phyloP scores from a whole-genome alignment of 2,888 invertebrate species.

The Eucera pruinosa region DNA sequence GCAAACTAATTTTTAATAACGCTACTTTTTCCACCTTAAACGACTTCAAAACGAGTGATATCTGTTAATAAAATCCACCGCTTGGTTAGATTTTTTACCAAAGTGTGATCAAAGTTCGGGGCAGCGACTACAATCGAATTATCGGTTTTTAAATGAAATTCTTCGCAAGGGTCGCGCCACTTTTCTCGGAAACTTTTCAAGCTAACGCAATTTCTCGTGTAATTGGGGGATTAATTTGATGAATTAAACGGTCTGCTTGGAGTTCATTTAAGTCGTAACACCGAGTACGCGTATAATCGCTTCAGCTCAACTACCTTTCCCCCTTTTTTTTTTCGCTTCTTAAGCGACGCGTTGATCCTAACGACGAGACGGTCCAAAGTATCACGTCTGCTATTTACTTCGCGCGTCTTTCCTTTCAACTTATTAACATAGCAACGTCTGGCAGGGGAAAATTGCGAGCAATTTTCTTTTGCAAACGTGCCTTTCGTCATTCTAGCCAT shows the following conservation, averaged over 20 bases:
- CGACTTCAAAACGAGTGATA: too few species aligned
- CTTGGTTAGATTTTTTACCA: conserved; percentile 44
- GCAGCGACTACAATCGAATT: conserved; percentile 44
- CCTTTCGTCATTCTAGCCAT: conserved; percentile 1
- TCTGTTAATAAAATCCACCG: conserved; percentile 47
- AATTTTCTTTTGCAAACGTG: background rate
- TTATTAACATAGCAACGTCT: conserved; percentile 2
- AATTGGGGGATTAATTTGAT: conserved; percentile 52
- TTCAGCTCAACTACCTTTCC: conserved; percentile 6
- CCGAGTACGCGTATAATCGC: conserved; percentile 32
- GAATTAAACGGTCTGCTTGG: conserved; percentile 48
- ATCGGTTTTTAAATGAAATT: conserved; percentile 63
- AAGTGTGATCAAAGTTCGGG: conserved; percentile 46
- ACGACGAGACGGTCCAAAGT: too few species aligned
- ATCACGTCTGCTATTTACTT: too few species aligned
- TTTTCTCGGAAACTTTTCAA: conserved; percentile 50
- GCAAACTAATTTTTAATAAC: too few species aligned
- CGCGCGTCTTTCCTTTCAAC: background rate
- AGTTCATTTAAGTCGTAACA: conserved; percentile 49
- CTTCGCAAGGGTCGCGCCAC: conserved; percentile 33
- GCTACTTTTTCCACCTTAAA: too few species aligned
- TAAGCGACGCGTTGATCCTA: conserved; percentile 17
- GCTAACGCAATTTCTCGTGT: conserved; percentile 55
- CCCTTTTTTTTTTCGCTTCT: background rate
- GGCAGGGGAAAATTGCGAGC: conserved; percentile 15